Evolutionary conservation across 1,140 invertebrate genomes (phyloP), one percentile per base, ranked within the genome.

Genomic region (Hydropsyche tenuis): DNA sequence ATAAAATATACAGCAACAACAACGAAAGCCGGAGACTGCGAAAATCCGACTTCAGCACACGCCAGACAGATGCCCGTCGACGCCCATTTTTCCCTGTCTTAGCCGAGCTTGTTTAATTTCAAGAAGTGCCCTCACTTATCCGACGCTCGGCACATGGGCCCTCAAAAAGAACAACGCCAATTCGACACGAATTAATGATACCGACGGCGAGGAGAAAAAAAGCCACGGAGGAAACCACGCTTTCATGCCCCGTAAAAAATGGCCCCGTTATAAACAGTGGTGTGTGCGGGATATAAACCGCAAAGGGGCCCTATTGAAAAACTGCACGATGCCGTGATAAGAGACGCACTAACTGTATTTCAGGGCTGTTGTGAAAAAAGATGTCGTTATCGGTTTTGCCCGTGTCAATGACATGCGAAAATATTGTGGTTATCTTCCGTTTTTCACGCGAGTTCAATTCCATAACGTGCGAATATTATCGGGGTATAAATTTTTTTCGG

Each of bases 121-220:
- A 45, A 66, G 20, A 42, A 66, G 63, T 66, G 63, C 63, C 63
- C 30, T 66, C 30, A 14, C 27, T 66, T 45, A 66, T 66, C 25
- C 63, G 63, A 42, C 27, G 20, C 30, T 66, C 63, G 11, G 63
- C 30, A 45, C 22, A 45, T 45, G 63, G 14, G 60, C 60, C 27
- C 27, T 63, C 60, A 14, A 63, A 37, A 27, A 45, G 63, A 42
- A 66, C 63, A 66, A 16, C 63, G 14, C 42, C 16, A 37, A 27
- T 37, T 45, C 30, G 63, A 45, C 63, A 27, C 63, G 42, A 66
- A 66, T 66, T 66, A 66, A 66, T 66, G 63, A 45, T 20, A 6
- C 37, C 5, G 60, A 12, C 23, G n/a, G 3, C n/a, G n/a, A n/a
- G n/a, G 48, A 5, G 48, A 14, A 16, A 14, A 51, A 5, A 51